phyloP scores from a whole-genome alignment of 1,140 invertebrate genomes.

The Lanistes nyassanus region DNA sequence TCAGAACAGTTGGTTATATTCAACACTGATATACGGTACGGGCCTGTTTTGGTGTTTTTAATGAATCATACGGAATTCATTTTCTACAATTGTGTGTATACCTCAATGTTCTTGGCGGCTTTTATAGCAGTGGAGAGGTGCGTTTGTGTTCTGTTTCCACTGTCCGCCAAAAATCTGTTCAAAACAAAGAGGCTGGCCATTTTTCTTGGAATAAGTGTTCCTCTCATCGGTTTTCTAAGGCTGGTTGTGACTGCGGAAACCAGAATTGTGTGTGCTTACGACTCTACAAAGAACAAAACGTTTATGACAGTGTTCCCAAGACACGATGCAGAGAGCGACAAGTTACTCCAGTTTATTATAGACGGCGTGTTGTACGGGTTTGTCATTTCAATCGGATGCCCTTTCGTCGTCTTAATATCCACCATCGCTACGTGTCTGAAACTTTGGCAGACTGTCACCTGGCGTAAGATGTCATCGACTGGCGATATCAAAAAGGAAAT shows the following conservation, averaged over 20 bases:
- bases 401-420: not conserved
- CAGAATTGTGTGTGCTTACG: not conserved
- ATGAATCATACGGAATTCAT: not conserved
- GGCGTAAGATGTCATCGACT: not conserved
- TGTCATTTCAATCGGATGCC: not conserved
- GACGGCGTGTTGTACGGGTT: conserved; percentile 11
- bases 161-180: not conserved
- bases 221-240: not conserved
- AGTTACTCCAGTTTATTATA: not conserved
- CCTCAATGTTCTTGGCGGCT: not conserved
- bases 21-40: too few relatives aligned
- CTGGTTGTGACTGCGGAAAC: not conserved
- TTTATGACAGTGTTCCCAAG: not conserved
- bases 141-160: conserved; percentile 1
- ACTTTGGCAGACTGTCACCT: not conserved
- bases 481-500: not conserved
- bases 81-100: not conserved
- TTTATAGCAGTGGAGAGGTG: not conserved
- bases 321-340: not conserved
- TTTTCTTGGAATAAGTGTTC: not conserved
- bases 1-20: too few relatives aligned
- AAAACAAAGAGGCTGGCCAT: not conserved
- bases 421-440: not conserved
- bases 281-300: not conserved
- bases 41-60: not conserved